phyloP scores from a whole-genome alignment of 2,113 vertebrate genomes.

The Calyptommatus sinebrachiatus region DNA sequence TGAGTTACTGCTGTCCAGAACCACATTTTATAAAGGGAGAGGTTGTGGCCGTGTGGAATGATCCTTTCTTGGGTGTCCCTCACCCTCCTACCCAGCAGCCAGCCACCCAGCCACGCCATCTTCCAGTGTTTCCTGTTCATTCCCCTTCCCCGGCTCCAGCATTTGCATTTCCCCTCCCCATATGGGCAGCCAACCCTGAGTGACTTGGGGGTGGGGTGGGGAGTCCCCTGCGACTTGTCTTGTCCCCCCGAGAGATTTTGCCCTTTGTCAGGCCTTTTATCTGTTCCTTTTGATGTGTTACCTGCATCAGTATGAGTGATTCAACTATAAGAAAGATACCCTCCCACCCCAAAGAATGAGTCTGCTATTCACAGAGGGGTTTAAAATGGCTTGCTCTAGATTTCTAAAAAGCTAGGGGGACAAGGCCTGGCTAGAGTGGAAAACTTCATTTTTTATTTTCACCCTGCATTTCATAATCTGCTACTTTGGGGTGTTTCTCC shows the following conservation, averaged over 20 bases:
- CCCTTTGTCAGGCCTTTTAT: no score
- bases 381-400: background rate
- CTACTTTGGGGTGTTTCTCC: constrained; percentile 36
- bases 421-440: background rate
- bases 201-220: no score
- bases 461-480: background rate
- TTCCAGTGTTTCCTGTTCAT: background rate
- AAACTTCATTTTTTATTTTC: background rate
- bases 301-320: no score
- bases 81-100: no score
- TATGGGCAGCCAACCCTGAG: background rate
- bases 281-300: no score
- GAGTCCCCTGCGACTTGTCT: no score
- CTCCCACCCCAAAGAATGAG: no score
- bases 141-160: background rate
- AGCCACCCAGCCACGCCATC: no score
- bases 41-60: background rate
- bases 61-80: background rate
- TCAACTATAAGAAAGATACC: no score
- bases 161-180: background rate
- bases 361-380: background rate
- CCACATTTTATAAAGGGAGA: no score
- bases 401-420: background rate
- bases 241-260: background rate
- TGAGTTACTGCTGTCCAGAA: no score